Conservation (phyloP, 2,113 vertebrate genomes). For the Glaucomys volans region DNA sequence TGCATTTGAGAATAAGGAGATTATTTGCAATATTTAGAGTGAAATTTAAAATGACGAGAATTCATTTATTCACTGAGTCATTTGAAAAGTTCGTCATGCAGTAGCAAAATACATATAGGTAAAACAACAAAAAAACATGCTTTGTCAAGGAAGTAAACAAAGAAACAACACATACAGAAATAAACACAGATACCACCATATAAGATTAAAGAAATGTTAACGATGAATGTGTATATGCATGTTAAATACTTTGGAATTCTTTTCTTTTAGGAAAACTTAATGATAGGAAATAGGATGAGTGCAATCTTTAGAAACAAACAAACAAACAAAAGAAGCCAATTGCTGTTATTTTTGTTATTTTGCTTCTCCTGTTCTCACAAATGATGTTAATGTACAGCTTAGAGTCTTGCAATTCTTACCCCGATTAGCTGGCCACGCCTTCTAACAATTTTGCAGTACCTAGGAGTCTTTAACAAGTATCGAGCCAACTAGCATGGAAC, state of each 20-base stretch:
- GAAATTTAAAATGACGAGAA: conserved; percentile 90
- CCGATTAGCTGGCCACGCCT: conserved; percentile 80
- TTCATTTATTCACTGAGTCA: conserved; percentile 84
- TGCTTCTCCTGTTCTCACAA: conserved; percentile 86
- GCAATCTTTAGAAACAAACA: conserved; percentile 86
- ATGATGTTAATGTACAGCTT: conserved; percentile 86
- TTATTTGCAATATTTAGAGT: conserved; percentile 82
- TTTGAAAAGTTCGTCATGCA: conserved; percentile 85
- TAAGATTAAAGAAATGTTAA: conserved; percentile 89
- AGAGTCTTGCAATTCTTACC: conserved; percentile 86
- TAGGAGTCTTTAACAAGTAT: conserved; percentile 78
- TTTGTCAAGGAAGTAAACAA: conserved; percentile 87
- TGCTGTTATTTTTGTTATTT: conserved; percentile 78
- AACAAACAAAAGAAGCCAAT: conserved; percentile 82
- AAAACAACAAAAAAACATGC: conserved; percentile 86
- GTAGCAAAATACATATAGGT: conserved; percentile 84
- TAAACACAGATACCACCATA: conserved; percentile 84
- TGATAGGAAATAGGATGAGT: conserved; percentile 81
- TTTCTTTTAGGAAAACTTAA: conserved; percentile 86
- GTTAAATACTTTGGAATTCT: conserved; percentile 85
- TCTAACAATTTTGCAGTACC: conserved; percentile 80
- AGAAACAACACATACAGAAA: conserved; percentile 70
- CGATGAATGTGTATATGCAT: conserved; percentile 84
- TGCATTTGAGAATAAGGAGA: conserved; percentile 71
- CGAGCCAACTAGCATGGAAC: conserved; percentile 65